These are phyloP conservation scores for Lasioglossum malachurum DNA, from an alignment of 2,888 invertebrate genomes.

Conservation along the genomic window DNA sequence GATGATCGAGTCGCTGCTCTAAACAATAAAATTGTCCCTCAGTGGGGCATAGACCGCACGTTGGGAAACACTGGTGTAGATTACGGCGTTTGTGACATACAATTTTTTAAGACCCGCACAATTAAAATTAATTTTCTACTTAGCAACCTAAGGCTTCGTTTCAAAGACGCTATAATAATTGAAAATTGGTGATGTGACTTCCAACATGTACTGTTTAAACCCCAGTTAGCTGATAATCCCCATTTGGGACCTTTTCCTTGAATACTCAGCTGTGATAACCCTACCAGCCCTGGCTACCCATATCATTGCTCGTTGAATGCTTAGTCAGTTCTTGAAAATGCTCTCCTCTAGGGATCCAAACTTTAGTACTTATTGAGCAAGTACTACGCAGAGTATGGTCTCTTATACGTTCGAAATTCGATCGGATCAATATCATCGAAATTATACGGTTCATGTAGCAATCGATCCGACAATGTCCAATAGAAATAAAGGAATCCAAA, in stretches of 20 bases:
- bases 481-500: neutral
- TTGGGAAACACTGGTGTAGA: no score
- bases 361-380: conserved; percentile 1
- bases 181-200: neutral
- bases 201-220: neutral
- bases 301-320: conserved; percentile 4
- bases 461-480: neutral
- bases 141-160: no score
- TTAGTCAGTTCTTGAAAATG: neutral
- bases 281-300: neutral
- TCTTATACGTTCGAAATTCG: no score
- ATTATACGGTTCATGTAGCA: neutral
- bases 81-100: no score
- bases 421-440: no score
- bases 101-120: no score
- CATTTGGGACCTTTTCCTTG: neutral
- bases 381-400: neutral
- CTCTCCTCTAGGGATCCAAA: neutral
- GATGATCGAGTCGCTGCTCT: no score
- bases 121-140: no score
- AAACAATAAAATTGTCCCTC: no score
- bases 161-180: neutral
- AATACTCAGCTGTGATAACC: neutral
- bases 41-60: no score
- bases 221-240: neutral